Base-by-base conservation (phyloP, 2,888 invertebrate genomes). In the Julus scanicus region DNA sequence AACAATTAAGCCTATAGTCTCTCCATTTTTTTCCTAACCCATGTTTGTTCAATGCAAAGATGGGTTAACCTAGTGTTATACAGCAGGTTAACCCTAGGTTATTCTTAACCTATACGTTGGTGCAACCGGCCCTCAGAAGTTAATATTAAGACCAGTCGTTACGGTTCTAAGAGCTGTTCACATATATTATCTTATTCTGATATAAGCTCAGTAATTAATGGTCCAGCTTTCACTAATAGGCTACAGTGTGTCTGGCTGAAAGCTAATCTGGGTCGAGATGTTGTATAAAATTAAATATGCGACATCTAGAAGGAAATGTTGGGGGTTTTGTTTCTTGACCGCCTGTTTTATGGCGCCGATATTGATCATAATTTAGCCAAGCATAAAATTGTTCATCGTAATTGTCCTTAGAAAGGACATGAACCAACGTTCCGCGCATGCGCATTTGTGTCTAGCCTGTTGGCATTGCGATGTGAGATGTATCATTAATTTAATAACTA, bases 401-500 rank as follows among this genome's bases (percentile, higher is more conserved):
- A 80, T 80, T 80, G 80, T 80, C 80, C 80, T 80, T 13, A 4
- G 80, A 80, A 37, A 80, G 80, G 37, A 80, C 80, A 37, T 13
- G 20, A 80, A 20, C 71, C 57, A 9, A 29, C 37, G 29, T 71
- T 13, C n/a, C 29, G 8, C 5, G 8, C 37, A 3, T 13, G 80
- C 37, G 37, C 37, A 13, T 15, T 80, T 29, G 8, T 29, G 15
- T 80, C 29, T 37, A 37, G 37, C 9, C 1, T 29, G 80, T 5
- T 29, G 11, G 3, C 29, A 80, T 9, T 80, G 80, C 37, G 80
- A 80, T 80, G 3, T 13, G 13, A 37, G 80, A 80, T 80, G 80
- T 80, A 80, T 80, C 80, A 80, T 80, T 80, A 80, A 80, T 80
- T 80, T 80, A 80, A 80, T 80, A 80, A 80, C 80, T 80, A 20